Evolutionary conservation across 2,113 vertebrate genomes (phyloP).

Genomic region (Neoarius graeffei): DNA sequence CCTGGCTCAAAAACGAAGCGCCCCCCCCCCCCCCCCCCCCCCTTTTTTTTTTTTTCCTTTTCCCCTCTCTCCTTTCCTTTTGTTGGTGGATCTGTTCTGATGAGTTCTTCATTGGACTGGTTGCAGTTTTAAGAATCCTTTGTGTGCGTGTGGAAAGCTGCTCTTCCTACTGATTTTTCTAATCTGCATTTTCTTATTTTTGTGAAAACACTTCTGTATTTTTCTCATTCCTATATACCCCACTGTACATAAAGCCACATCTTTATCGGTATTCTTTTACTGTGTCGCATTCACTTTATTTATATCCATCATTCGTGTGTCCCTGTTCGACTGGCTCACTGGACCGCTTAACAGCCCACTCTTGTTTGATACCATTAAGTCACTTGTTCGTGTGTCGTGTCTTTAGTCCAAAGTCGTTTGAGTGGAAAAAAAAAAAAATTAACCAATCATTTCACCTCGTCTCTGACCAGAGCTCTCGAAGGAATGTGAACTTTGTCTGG

Average conservation of each 20-base stretch:
- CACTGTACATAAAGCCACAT: neutral
- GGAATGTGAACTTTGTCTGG: constrained; percentile 35
- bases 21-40: too few relatives aligned
- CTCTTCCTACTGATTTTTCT: constrained; percentile 9
- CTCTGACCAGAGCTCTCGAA: neutral
- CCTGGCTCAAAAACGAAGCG: neutral
- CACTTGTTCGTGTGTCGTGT: neutral
- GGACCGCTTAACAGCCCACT: constrained; percentile 36
- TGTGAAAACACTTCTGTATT: neutral
- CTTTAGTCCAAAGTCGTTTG: neutral
- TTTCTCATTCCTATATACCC: neutral
- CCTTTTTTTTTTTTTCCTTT: too few relatives aligned
- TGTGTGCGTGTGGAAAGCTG: neutral
- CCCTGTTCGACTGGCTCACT: constrained; percentile 50
- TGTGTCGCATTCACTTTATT: neutral
- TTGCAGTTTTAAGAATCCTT: neutral
- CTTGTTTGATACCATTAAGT: neutral
- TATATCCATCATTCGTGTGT: neutral
- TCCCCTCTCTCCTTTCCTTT: too few relatives aligned
- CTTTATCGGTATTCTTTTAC: neutral
- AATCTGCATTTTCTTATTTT: neutral
- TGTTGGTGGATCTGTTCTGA: constrained; percentile 47
- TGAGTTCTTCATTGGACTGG: constrained; percentile 20
- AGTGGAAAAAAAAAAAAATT: too few relatives aligned
- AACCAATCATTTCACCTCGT: too few relatives aligned